phyloP scores from a whole-genome alignment of 2,113 vertebrate genomes.

The Nesogale talazaci region DNA sequence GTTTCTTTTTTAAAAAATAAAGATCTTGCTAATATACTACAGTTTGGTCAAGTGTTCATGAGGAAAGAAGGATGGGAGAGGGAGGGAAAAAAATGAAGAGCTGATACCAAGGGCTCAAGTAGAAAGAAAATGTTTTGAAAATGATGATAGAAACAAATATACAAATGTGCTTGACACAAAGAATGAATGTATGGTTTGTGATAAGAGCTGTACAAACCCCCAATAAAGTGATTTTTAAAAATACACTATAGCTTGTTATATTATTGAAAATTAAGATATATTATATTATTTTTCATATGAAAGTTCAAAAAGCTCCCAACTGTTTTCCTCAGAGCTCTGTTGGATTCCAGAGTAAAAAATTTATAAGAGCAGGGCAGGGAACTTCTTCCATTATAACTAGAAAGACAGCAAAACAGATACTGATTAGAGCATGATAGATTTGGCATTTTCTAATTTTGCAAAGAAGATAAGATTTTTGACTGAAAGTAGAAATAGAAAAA shows the following conservation, averaged over 20 bases:
- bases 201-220: too few relatives aligned
- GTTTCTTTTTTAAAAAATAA: neutral
- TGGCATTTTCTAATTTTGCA: neutral
- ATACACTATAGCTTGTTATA: neutral
- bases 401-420: neutral
- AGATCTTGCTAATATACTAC: neutral
- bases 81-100: too few relatives aligned
- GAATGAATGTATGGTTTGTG: too few relatives aligned
- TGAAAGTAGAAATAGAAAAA: neutral
- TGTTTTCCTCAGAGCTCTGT: neutral
- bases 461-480: too few relatives aligned
- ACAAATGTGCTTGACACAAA: too few relatives aligned
- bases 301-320: neutral
- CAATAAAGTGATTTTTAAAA: too few relatives aligned
- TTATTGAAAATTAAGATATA: neutral
- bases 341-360: neutral
- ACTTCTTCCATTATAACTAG: neutral
- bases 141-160: too few relatives aligned
- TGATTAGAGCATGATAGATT: neutral
- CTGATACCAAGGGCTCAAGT: too few relatives aligned
- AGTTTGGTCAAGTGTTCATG: too few relatives aligned
- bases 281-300: neutral
- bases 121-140: too few relatives aligned
- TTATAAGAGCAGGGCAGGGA: neutral
- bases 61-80: too few relatives aligned